Evolutionary conservation across 2,113 vertebrate species (phyloP).

Genomic region (Apus apus): DNA sequence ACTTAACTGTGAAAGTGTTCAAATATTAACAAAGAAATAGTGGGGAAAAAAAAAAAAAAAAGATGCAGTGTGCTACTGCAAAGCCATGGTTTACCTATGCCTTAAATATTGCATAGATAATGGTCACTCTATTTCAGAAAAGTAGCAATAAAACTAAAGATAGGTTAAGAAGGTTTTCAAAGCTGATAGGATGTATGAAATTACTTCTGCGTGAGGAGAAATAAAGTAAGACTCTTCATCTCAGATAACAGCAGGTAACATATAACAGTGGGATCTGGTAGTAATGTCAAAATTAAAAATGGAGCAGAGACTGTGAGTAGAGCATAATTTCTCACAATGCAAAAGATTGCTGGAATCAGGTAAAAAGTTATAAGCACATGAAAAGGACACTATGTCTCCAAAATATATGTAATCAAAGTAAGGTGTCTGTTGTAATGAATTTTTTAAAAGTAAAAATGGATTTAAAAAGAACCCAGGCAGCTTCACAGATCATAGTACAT

Average conservation of each 20-base stretch:
- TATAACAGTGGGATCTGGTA: neutral
- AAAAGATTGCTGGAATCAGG: neutral
- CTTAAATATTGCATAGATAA: neutral
- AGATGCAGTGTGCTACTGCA: neutral
- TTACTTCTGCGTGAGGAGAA: neutral
- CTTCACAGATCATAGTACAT: neutral
- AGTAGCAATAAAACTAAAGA: neutral
- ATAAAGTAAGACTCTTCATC: neutral
- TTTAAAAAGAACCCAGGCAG: neutral
- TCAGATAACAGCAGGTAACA: neutral
- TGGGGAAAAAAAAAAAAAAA: too few species aligned
- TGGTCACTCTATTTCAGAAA: neutral
- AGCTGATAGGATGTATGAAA: neutral
- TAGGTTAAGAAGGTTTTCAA: neutral
- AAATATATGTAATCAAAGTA: neutral
- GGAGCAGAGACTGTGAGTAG: neutral
- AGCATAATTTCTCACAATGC: neutral
- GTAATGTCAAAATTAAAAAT: neutral
- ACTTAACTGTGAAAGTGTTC: neutral
- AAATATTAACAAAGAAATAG: neutral
- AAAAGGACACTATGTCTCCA: neutral
- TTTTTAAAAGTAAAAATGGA: neutral
- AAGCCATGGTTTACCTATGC: neutral
- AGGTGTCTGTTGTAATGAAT: neutral
- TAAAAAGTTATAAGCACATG: neutral